Conservation (phyloP, 2,113 vertebrate species). For the Pontoporia blainvillei region DNA sequence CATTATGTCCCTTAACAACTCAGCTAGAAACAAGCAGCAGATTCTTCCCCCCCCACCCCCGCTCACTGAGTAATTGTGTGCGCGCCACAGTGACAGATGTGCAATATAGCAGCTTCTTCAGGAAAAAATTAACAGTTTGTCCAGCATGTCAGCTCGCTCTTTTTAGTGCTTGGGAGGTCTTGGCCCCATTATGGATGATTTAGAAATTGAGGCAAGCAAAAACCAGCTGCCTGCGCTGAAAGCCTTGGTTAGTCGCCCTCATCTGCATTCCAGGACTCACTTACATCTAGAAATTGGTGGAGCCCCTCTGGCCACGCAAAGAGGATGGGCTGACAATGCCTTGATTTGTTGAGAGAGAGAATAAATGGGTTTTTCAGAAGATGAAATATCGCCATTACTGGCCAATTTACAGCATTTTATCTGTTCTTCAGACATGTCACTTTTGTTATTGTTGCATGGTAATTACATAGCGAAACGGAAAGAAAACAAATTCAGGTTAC, state of each 20-base stretch:
- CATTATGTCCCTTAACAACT: constrained; percentile 78
- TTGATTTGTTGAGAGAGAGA: constrained; percentile 99
- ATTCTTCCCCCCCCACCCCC: constrained; percentile 58
- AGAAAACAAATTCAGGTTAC: constrained; percentile 87
- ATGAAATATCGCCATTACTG: constrained; percentile 99
- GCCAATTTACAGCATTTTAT: constrained; percentile 99
- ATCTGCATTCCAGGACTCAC: constrained; percentile 92
- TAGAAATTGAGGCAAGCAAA: constrained; percentile 92
- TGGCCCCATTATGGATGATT: constrained; percentile 99
- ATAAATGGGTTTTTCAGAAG: constrained; percentile 99
- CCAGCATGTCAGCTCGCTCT: constrained; percentile 94
- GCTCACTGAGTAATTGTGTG: constrained; percentile 87
- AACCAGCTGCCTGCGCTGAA: constrained; percentile 85
- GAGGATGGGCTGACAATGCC: constrained; percentile 97
- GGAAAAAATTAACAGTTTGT: constrained; percentile 96
- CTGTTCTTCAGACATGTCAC: constrained; percentile 99
- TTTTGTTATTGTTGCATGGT: constrained; percentile 99
- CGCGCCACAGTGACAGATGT: constrained; percentile 94
- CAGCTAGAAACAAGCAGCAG: constrained; percentile 77
- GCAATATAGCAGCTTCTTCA: constrained; percentile 93
- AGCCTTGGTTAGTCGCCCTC: constrained; percentile 86
- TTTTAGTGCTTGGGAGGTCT: constrained; percentile 96
- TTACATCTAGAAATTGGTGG: constrained; percentile 86
- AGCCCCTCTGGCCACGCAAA: constrained; percentile 91
- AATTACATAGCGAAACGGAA: constrained; percentile 92